Conservation (phyloP, 1,140 invertebrate genomes). For the Babylonia areolata region DNA sequence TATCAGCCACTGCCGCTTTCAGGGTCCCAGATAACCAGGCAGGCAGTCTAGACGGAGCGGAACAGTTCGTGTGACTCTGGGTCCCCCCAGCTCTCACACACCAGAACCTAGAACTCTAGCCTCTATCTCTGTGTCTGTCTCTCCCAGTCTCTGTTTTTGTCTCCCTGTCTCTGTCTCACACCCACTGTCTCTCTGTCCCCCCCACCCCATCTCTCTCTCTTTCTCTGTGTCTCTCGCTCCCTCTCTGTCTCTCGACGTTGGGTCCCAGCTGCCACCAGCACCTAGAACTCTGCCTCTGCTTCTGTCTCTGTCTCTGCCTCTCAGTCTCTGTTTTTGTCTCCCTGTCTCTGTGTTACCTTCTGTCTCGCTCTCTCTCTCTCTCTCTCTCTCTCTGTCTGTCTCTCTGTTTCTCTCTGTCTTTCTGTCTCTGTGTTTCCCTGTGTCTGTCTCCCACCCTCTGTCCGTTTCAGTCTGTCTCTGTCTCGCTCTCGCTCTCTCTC, state of each 20-base stretch:
- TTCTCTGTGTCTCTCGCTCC: too few species aligned
- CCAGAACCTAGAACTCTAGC: too few species aligned
- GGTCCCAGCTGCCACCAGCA: too few species aligned
- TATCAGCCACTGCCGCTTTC: too few species aligned
- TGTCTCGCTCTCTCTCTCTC: too few species aligned
- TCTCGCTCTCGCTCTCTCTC: too few species aligned
- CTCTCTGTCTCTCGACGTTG: not conserved
- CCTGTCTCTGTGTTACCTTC: not conserved
- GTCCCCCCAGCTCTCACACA: too few species aligned
- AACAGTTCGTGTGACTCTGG: too few species aligned
- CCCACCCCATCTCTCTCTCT: too few species aligned
- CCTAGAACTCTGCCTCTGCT: too few species aligned
- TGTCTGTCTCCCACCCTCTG: not conserved
- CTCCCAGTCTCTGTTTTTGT: not conserved
- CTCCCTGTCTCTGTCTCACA: not conserved
- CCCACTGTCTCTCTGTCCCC: not conserved
- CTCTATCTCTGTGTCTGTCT: not conserved
- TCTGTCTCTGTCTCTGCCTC: not conserved
- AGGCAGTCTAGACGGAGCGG: too few species aligned
- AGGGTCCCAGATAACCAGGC: too few species aligned
- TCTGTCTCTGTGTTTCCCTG: not conserved
- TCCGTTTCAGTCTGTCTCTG: not conserved
- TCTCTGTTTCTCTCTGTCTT: not conserved
- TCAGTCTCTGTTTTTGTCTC: not conserved
- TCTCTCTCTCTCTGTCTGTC: constrained; percentile 1